phyloP scores from a whole-genome alignment of 2,888 invertebrate species.

The Philaethria dido region DNA sequence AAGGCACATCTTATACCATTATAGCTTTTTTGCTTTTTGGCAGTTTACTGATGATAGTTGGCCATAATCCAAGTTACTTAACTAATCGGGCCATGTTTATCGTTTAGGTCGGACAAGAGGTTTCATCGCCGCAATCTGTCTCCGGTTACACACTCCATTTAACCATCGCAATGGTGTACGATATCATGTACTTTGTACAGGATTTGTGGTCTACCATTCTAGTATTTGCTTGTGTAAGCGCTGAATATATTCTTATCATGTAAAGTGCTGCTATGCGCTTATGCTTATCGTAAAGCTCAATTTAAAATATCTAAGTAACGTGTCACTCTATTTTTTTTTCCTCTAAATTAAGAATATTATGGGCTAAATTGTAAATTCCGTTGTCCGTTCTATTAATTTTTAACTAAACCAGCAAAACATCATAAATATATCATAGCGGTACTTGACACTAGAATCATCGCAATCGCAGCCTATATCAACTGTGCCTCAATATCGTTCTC shows the following conservation, averaged over 20 bases:
- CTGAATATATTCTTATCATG: slow-evolving; percentile 14
- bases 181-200: slow-evolving; percentile 40
- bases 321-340: too few relatives aligned
- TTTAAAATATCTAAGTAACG: neutral
- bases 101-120: slow-evolving; percentile 46
- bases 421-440: too few relatives aligned
- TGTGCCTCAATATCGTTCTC: too few relatives aligned
- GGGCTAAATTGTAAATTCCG: too few relatives aligned
- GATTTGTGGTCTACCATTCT: slow-evolving; percentile 37
- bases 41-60: slow-evolving; percentile 34
- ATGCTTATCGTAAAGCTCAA: neutral
- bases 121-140: slow-evolving; percentile 52
- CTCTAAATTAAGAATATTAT: too few relatives aligned
- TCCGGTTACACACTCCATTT: slow-evolving; percentile 56
- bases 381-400: too few relatives aligned
- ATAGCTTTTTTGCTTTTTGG: neutral
- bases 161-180: slow-evolving; percentile 50
- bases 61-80: slow-evolving; percentile 48
- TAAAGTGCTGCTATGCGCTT: slow-evolving; percentile 12
- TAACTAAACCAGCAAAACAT: too few relatives aligned
- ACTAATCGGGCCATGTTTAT: slow-evolving; percentile 45
- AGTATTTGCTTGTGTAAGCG: slow-evolving; percentile 31
- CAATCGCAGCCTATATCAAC: too few relatives aligned
- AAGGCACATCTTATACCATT: neutral
- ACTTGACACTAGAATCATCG: too few relatives aligned